These are phyloP conservation scores for Melinopterus prodromus DNA, from an alignment of 2,888 invertebrate genomes.

Conservation along the genomic window DNA sequence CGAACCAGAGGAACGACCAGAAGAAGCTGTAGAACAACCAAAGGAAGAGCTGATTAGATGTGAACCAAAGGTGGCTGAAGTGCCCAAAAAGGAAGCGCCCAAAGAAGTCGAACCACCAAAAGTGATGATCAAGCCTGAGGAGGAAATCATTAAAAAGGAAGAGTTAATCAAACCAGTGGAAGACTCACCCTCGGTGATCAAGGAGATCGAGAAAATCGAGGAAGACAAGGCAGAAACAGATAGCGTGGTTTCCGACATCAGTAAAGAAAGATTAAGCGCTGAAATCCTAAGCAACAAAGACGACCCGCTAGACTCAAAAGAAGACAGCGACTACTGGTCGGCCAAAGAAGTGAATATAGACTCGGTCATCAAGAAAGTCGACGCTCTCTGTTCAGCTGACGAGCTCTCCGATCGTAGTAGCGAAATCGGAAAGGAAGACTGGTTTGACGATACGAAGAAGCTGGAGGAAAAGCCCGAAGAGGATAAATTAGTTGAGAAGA, in stretches of 20 bases:
- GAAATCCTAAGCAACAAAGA: constrained; percentile 58
- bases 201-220: constrained; percentile 55
- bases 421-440: constrained; percentile 38
- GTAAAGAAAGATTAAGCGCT: constrained; percentile 55
- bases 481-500: constrained; percentile 39
- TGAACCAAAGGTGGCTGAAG: not conserved
- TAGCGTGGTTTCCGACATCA: constrained; percentile 54
- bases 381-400: constrained; percentile 69
- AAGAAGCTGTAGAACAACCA: constrained; percentile 27
- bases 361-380: constrained; percentile 82
- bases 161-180: constrained; percentile 47
- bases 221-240: constrained; percentile 57
- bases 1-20: constrained; percentile 40
- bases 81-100: constrained; percentile 39
- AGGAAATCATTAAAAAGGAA: constrained; percentile 41
- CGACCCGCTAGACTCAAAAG: constrained; percentile 64
- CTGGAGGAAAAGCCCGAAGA: constrained; percentile 51
- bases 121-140: constrained; percentile 22
- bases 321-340: constrained; percentile 81
- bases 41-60: too few species aligned
- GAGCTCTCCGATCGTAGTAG: constrained; percentile 58
- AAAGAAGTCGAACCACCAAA: constrained; percentile 18
- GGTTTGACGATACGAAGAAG: constrained; percentile 35
- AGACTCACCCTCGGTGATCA: constrained; percentile 51
- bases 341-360: constrained; percentile 82